phyloP scores from a whole-genome alignment of 2,113 vertebrate species.

The Kryptolebias marmoratus region DNA sequence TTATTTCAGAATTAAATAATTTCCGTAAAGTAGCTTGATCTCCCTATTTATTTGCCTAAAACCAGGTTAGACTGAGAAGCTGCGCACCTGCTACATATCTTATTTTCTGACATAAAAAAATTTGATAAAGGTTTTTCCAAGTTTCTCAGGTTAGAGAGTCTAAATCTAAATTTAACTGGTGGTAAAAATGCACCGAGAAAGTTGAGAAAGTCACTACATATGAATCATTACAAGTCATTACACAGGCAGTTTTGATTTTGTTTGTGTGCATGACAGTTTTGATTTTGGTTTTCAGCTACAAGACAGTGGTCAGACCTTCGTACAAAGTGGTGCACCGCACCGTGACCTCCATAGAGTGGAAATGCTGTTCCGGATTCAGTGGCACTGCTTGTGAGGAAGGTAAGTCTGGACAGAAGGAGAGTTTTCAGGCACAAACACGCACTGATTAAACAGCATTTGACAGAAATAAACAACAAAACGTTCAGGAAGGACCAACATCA shows the following conservation, averaged over 20 bases:
- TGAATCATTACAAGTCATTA: background rate
- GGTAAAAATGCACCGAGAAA: background rate
- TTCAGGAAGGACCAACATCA: background rate
- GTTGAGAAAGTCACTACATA: no score
- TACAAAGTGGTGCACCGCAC: conserved; percentile 92
- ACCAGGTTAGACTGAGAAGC: no score
- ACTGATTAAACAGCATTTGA: conserved; percentile 15
- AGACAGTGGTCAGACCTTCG: conserved; percentile 86
- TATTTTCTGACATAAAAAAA: no score
- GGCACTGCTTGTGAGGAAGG: conserved; percentile 89
- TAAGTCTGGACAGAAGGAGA: conserved; percentile 61
- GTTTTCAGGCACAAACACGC: background rate
- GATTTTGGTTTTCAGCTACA: conserved; percentile 83
- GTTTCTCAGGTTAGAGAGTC: background rate
- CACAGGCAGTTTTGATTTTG: background rate
- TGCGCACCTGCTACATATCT: no score
- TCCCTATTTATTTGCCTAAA: no score
- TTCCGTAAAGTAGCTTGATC: no score
- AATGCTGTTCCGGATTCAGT: conserved; percentile 88
- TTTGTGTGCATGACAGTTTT: background rate
- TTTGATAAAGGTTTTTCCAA: no score
- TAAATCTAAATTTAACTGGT: background rate
- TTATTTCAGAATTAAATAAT: no score
- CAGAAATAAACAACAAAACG: conserved; percentile 2
- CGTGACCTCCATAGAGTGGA: conserved; percentile 91